A percentile compares a stretch with the other conserved stretches of the same genome.
Evolutionary conservation across 64 coral and sea anemone species (phyloP).

Genomic region (Hydrozoanthus tunicans): DNA sequence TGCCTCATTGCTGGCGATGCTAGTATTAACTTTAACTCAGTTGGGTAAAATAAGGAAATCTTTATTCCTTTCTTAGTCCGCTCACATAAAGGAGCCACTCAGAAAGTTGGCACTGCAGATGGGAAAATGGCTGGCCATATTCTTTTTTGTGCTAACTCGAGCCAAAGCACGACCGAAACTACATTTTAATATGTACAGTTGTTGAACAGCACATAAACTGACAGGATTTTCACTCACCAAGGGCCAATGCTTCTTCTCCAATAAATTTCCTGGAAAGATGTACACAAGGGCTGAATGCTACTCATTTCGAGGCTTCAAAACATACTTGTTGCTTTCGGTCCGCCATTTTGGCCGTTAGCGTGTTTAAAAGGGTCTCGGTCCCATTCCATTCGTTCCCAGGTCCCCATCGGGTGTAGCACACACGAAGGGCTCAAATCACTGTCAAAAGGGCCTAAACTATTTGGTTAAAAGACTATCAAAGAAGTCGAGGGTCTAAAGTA

Average conservation of each 20-base stretch:
- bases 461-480: too few relatives aligned
- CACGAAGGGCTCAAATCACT: not conserved
- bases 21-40: too few relatives aligned
- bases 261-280: conserved; percentile 1
- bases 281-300: not conserved
- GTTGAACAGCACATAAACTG: not conserved
- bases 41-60: too few relatives aligned
- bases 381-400: not conserved
- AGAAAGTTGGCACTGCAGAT: too few relatives aligned
- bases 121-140: too few relatives aligned
- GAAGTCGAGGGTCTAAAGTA: too few relatives aligned
- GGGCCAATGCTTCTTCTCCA: conserved; percentile 12
- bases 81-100: too few relatives aligned
- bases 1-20: too few relatives aligned
- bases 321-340: not conserved
- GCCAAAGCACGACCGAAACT: too few relatives aligned
- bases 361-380: not conserved
- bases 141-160: too few relatives aligned
- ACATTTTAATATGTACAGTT: not conserved
- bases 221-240: not conserved
- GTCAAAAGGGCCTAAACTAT: too few relatives aligned
- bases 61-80: too few relatives aligned
- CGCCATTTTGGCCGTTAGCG: conserved; percentile 1
- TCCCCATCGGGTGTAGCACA: not conserved
- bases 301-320: not conserved